Percentiles rank a stretch among this genome's conserved stretches.
Conservation (phyloP, 2,797 vertebrate species). For the Melanogrammus aeglefinus region DNA sequence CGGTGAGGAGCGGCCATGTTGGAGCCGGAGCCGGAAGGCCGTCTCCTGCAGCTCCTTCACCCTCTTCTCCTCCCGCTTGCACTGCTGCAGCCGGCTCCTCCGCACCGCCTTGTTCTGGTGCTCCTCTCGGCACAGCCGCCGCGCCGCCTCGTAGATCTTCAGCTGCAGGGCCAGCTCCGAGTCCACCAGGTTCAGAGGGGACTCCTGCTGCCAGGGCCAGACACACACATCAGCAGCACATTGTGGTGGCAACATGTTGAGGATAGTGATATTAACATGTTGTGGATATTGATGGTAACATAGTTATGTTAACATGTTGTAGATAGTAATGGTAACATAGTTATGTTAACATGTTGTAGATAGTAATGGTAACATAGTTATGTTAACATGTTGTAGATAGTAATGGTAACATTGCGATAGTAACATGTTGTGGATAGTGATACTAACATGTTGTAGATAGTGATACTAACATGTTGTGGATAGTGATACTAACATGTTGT, state of each 20-base stretch:
- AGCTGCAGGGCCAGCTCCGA: slow-evolving; percentile 83
- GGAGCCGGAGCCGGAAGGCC: slow-evolving; percentile 71
- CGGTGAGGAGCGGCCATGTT: slow-evolving; percentile 65
- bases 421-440: background rate
- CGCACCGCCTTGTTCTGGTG: slow-evolving; percentile 78
- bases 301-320: no score
- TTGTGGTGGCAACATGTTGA: no score
- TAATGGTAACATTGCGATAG: slow-evolving; percentile 5
- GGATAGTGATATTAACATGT: no score
- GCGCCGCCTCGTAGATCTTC: slow-evolving; percentile 84
- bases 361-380: no score
- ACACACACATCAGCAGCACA: no score
- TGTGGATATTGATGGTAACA: no score
- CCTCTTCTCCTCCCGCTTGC: slow-evolving; percentile 81
- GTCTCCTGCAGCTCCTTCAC: slow-evolving; percentile 79
- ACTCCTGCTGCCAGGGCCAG: slow-evolving; percentile 68
- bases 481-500: no score
- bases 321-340: no score
- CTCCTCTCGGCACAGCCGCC: slow-evolving; percentile 78
- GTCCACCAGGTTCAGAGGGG: slow-evolving; percentile 76
- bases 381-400: background rate
- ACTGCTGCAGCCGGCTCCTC: slow-evolving; percentile 76
- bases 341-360: no score
- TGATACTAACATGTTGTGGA: no score
- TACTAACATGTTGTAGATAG: background rate